phyloP scores from a whole-genome alignment of 2,888 invertebrate species.

The Troilus luridus region DNA sequence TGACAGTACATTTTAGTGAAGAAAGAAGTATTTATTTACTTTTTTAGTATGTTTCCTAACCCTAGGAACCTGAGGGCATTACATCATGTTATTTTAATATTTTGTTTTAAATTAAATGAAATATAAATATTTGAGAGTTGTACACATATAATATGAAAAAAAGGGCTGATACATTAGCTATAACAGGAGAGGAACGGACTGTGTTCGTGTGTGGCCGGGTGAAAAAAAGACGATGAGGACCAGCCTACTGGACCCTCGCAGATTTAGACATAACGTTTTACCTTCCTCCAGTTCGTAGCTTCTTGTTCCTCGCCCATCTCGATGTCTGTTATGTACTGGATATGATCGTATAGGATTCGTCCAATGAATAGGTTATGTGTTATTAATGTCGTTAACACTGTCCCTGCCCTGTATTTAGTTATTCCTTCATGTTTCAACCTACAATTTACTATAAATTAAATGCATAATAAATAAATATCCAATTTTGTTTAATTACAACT shows the following conservation, averaged over 20 bases:
- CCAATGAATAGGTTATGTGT: background rate
- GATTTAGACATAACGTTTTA: constrained; percentile 64
- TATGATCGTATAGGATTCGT: background rate
- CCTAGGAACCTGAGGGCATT: too few relatives aligned
- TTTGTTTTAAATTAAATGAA: background rate
- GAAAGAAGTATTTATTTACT: too few relatives aligned
- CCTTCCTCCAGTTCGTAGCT: constrained; percentile 42
- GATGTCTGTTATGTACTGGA: background rate
- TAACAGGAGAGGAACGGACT: constrained; percentile 39
- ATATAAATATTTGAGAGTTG: background rate
- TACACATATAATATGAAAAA: background rate
- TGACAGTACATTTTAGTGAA: too few relatives aligned
- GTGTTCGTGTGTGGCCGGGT: constrained; percentile 61
- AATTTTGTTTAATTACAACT: background rate
- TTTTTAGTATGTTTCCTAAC: too few relatives aligned
- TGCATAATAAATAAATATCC: too few relatives aligned
- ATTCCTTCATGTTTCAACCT: too few relatives aligned
- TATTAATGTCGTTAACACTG: background rate
- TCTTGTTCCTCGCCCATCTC: background rate
- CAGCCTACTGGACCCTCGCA: constrained; percentile 56
- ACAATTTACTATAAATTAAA: too few relatives aligned
- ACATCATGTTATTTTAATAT: background rate
- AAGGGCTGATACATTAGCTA: constrained; percentile 10
- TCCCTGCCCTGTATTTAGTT: too few relatives aligned
- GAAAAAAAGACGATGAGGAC: constrained; percentile 58